These are phyloP conservation scores for Amphimallon solstitiale DNA, from an alignment of 2,888 invertebrate genomes.

Conservation along the genomic window DNA sequence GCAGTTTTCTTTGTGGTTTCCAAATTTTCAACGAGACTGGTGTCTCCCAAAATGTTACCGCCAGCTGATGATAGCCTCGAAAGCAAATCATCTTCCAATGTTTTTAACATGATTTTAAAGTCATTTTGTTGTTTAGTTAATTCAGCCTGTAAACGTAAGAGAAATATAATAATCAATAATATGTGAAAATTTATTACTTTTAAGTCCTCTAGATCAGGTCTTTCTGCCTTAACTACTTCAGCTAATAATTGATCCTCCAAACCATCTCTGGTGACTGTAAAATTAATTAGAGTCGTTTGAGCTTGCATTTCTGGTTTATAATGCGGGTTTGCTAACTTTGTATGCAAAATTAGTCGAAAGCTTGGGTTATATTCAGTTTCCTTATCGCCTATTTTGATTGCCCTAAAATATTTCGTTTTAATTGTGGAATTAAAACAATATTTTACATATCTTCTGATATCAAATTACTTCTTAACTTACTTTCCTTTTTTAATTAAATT, in stretches of 20 bases:
- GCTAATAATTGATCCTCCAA: slow-evolving; percentile 95
- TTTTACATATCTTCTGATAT: not conserved
- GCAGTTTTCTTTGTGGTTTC: slow-evolving; percentile 96
- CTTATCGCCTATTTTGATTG: slow-evolving; percentile 96
- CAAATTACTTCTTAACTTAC: slow-evolving; percentile 64
- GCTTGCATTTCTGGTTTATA: slow-evolving; percentile 99
- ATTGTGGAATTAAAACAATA: no score
- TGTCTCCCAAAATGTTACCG: slow-evolving; percentile 93
- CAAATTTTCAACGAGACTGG: slow-evolving; percentile 93
- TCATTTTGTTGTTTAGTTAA: slow-evolving; percentile 96
- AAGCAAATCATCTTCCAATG: slow-evolving; percentile 91
- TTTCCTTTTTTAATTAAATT: slow-evolving; percentile 95
- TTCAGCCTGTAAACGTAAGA: slow-evolving; percentile 79
- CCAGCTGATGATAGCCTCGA: slow-evolving; percentile 91
- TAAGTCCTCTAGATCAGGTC: slow-evolving; percentile 93
- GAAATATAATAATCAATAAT: slow-evolving; percentile 1
- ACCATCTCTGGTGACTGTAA: slow-evolving; percentile 96
- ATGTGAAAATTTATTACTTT: slow-evolving; percentile 66
- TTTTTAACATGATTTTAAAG: slow-evolving; percentile 94
- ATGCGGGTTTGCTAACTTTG: slow-evolving; percentile 96
- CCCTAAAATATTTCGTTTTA: no score
- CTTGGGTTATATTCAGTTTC: slow-evolving; percentile 92
- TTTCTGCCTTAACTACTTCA: slow-evolving; percentile 96
- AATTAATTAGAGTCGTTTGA: slow-evolving; percentile 95
- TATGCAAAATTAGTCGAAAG: slow-evolving; percentile 90